A percentile compares a stretch with the other conserved stretches of the same genome.
Conservation (phyloP, 2,797 vertebrate genomes). For the Gobio occitaniae region DNA sequence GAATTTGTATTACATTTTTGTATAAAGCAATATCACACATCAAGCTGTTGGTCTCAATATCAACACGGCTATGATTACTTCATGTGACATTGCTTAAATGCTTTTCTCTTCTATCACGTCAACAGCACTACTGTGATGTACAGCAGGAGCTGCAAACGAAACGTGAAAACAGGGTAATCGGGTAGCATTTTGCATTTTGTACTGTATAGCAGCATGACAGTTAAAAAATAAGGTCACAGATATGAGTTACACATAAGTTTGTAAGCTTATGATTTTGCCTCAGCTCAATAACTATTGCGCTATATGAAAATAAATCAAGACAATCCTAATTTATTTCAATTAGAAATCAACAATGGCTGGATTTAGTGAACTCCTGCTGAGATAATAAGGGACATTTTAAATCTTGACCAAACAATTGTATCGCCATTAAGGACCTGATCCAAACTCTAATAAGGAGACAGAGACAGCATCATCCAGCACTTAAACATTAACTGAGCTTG, state of each 20-base stretch:
- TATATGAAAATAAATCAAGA: background rate
- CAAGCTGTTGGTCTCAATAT: background rate
- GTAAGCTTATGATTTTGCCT: background rate
- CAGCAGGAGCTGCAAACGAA: conserved; percentile 5
- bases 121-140: background rate
- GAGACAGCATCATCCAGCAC: conserved; percentile 40
- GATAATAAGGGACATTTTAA: conserved; percentile 41
- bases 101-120: background rate
- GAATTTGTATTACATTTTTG: background rate
- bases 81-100: background rate
- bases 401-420: conserved; percentile 47
- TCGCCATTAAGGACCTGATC: conserved; percentile 28
- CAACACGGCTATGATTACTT: background rate
- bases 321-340: background rate
- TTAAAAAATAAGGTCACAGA: conserved; percentile 13
- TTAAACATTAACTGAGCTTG: conserved; percentile 51
- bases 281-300: background rate
- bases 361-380: conserved; percentile 23
- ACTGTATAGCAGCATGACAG: background rate
- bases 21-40: no score
- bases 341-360: background rate
- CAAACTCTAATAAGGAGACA: conserved; percentile 29
- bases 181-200: background rate
- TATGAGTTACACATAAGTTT: background rate
- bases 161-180: background rate